Percentiles rank a stretch among this genome's conserved stretches.
These are phyloP conservation scores for Eilema griseolum DNA, from an alignment of 2,888 invertebrate species.

Conservation along the genomic window DNA sequence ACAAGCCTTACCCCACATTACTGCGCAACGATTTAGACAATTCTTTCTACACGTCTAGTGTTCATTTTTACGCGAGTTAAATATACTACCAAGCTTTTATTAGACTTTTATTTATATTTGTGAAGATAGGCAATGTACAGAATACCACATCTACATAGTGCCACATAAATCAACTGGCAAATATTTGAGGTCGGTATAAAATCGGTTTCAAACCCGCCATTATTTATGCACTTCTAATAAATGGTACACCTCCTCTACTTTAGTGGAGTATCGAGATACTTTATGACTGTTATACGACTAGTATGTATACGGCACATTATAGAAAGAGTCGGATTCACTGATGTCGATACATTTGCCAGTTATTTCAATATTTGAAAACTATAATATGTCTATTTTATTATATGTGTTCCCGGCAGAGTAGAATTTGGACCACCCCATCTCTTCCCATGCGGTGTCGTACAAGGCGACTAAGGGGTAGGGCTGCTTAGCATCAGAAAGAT, in stretches of 20 bases:
- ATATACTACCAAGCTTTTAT: conserved; percentile 1
- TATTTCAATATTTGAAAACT: neutral
- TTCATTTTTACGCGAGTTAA: neutral
- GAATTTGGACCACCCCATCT: no score
- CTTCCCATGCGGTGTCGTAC: no score
- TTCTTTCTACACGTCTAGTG: neutral
- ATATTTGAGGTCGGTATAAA: conserved; percentile 17
- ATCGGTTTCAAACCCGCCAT: conserved; percentile 13
- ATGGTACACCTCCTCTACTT: neutral
- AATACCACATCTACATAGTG: neutral
- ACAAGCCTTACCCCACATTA: no score
- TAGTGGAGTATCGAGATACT: neutral
- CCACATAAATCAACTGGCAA: conserved; percentile 14
- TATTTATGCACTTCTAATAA: conserved; percentile 12
- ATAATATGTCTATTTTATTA: neutral
- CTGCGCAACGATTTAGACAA: neutral
- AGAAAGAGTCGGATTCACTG: neutral
- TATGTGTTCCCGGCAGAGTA: no score
- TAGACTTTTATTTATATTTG: conserved; percentile 8
- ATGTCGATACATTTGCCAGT: neutral
- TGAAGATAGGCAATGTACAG: neutral
- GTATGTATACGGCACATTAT: neutral
- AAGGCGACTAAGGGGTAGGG: no score
- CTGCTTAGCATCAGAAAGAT: no score
- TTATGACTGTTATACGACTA: neutral